These are phyloP conservation scores for Pandemis cinnamomeana DNA, from an alignment of 2,888 invertebrate species.

Conservation along the genomic window DNA sequence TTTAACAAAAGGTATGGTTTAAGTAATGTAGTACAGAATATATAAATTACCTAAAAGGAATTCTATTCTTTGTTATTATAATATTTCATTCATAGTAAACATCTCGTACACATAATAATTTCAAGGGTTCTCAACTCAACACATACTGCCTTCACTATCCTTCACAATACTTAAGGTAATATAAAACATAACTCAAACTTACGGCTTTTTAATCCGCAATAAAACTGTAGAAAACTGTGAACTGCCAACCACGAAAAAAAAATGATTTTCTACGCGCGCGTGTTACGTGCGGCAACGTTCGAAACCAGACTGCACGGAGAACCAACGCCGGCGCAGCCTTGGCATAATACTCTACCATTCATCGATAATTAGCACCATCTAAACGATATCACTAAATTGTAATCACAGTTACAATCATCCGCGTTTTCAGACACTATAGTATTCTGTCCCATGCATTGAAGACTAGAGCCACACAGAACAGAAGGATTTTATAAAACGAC, in stretches of 20 bases:
- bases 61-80: background rate
- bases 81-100: background rate
- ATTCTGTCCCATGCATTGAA: too few relatives aligned
- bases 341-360: conserved; percentile 21
- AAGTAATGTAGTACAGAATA: too few relatives aligned
- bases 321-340: conserved; percentile 21
- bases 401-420: conserved; percentile 15
- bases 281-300: conserved; percentile 6
- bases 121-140: background rate
- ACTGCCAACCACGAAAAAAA: background rate
- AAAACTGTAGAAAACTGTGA: background rate
- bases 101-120: too few relatives aligned
- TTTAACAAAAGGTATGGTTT: background rate
- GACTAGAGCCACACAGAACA: too few relatives aligned
- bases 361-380: conserved; percentile 25
- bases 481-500: too few relatives aligned
- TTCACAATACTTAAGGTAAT: background rate
- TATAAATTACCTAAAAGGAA: background rate
- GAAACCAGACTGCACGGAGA: conserved; percentile 14
- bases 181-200: background rate
- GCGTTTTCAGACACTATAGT: conserved; percentile 4
- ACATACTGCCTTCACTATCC: background rate
- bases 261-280: background rate
- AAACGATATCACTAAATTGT: conserved; percentile 6
- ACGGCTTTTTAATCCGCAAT: background rate